Evolutionary conservation across 2,888 invertebrate genomes (phyloP), one percentile per base, ranked within the genome.

Genomic region (Drosophila acutilabella): DNA sequence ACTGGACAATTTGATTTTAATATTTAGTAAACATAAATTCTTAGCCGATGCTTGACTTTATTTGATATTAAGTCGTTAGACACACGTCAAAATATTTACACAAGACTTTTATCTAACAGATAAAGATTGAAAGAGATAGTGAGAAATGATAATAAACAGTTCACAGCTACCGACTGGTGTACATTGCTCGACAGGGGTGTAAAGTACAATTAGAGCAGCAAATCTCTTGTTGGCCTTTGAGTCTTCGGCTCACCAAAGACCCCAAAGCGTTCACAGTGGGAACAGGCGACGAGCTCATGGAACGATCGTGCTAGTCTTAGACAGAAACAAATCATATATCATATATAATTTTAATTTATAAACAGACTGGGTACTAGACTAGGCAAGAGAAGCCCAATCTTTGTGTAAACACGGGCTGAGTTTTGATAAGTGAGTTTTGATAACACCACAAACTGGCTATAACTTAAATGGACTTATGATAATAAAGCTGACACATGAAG

Each of bases 401-500:
- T 14, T 33, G 16, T 40, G 64, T 60, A 74, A 72, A 75, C 50
- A 64, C 18, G 30, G 44, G n/a, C 40, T 52, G 36, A 51, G n/a
- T 5, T 18, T 38, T 68, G 64, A 73, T 76, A 59, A 65, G 30
- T 23, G 64, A 64, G 52, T 52, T 58, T 80, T 58, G 78, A 77
- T 82, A 30, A 30, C 7, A 8, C 30, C 30, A 30, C 80, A 68
- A 52, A 47, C 26, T 42, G 68, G 74, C 73, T 58, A 78, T 80
- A 85, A 80, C 56, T 76, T 66, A 71, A 67, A 58, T 76, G 62
- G 67, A 72, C 74, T 74, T 76, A 79, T 62, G 77, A 45, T 66
- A 67, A 79, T 86, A 67, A 86, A 83, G 30, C 23, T 58, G 69
- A 67, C 79, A 73, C 54, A 30, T 16, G 44, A 6, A 23, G 45